Conservation (phyloP, 2,113 vertebrate species). For the Chiloscyllium plagiosum region DNA sequence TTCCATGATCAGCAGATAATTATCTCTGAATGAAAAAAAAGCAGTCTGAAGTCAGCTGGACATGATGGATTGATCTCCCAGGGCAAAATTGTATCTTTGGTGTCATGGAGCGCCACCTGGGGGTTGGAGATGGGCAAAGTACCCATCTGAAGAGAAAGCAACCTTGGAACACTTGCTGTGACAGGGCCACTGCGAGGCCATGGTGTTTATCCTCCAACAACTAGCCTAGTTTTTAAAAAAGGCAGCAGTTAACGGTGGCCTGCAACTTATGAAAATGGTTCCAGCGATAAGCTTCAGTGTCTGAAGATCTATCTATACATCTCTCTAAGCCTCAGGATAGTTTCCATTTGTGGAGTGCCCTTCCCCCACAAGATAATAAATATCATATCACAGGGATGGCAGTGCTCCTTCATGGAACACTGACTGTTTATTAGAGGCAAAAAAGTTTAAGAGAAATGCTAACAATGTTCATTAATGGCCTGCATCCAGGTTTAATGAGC, state of each 20-base stretch:
- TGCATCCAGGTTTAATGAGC: slow-evolving; percentile 99
- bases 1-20: slow-evolving; percentile 77
- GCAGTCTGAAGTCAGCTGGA: slow-evolving; percentile 58
- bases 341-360: slow-evolving; percentile 61
- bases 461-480: slow-evolving; percentile 99
- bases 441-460: slow-evolving; percentile 99
- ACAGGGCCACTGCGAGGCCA: slow-evolving; percentile 55
- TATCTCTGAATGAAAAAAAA: slow-evolving; percentile 73
- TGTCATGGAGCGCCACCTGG: slow-evolving; percentile 63
- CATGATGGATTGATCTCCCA: slow-evolving; percentile 77
- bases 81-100: slow-evolving; percentile 60
- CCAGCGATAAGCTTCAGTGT: slow-evolving; percentile 54
- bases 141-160: slow-evolving; percentile 53
- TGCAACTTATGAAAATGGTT: slow-evolving; percentile 59
- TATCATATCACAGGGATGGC: slow-evolving; percentile 94
- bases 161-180: slow-evolving; percentile 54
- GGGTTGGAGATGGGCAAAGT: slow-evolving; percentile 57
- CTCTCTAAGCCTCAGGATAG: slow-evolving; percentile 68
- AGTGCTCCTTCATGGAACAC: slow-evolving; percentile 99
- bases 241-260: slow-evolving; percentile 57
- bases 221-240: background rate
- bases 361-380: slow-evolving; percentile 88
- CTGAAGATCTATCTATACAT: slow-evolving; percentile 58
- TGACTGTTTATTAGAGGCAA: slow-evolving; percentile 99
- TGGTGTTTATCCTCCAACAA: slow-evolving; percentile 58